Evolutionary conservation across 2,113 vertebrate genomes (phyloP), one percentile per base, ranked within the genome.

Genomic region (Pavo muticus): DNA sequence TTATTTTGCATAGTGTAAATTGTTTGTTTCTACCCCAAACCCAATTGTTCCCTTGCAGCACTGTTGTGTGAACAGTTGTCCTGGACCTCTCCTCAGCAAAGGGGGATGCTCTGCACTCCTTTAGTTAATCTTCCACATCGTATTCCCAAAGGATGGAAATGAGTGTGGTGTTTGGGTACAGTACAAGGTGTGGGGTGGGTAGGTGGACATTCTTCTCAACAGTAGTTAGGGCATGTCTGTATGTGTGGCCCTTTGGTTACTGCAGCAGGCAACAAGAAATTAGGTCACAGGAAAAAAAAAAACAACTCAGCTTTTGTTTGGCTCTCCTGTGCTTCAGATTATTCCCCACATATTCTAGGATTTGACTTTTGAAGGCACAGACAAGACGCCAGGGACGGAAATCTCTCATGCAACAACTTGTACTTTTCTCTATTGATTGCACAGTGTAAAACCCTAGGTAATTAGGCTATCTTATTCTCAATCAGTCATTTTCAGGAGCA

Each of bases 401-500:
- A 68, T 78, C 13, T 80, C 74, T 84, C 3, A 1, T 88, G 64
- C 83, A 87, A 44, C 40, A 84, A 47, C 32, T 27, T 56, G 52
- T 92, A 2, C 82, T 92, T 92, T 93, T 71, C 76, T 86, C 61
- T 92, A 57, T 74, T 84, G 86, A 94, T 75, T 87, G 65, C 52
- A 83, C 42, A 45, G 65, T 85, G 52, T 77, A 93, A 84, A 15
- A 59, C 84, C 37, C n/a, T 88, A 52, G 52, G 86, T 92, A 94
- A 93, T 91, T 83, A 92, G 56, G 45, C 84, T 60, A 25, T 73
- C 32, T 80, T 89, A 56, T 39, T 90, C 65, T 75, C 76, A 91
- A 90, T 88, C 50, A 70, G n/a, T 84, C 61, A 40, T 94, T 96
- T 96, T 91, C 88, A 95, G 91, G 94, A 94, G 91, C 83, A 81